Conservation (phyloP, 2,888 invertebrate species). For the Lasioglossum malachurum region DNA sequence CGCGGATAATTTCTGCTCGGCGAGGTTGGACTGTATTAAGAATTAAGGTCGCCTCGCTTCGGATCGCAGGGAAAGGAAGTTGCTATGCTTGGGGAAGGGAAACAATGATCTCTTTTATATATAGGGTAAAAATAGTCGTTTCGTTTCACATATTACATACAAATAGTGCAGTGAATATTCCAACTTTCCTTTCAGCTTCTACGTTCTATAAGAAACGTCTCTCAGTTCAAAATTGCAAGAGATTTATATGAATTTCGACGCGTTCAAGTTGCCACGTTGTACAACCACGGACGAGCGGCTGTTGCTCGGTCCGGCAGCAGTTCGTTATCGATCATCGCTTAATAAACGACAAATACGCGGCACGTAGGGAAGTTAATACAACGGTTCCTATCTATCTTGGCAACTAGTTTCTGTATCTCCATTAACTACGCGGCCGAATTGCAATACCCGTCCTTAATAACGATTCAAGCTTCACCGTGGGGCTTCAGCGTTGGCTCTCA, state of each 20-base stretch:
- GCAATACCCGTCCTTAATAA: slow-evolving; percentile 54
- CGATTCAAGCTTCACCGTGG: slow-evolving; percentile 16
- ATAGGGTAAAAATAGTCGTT: too few species aligned
- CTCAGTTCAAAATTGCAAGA: not conserved
- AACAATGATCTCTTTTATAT: too few species aligned
- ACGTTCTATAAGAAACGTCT: too few species aligned
- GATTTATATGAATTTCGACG: not conserved
- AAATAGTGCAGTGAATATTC: not conserved
- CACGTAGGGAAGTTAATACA: slow-evolving; percentile 60
- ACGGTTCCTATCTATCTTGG: slow-evolving; percentile 59
- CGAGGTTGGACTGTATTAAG: too few species aligned
- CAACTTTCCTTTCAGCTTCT: not conserved
- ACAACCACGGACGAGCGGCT: not conserved
- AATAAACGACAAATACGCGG: slow-evolving; percentile 67
- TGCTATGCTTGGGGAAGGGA: too few species aligned
- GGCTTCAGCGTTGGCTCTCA: not conserved
- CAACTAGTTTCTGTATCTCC: slow-evolving; percentile 64
- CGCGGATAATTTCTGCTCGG: not conserved
- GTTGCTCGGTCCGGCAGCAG: not conserved
- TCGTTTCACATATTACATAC: too few species aligned
- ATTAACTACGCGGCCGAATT: slow-evolving; percentile 51
- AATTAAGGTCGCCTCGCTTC: too few species aligned
- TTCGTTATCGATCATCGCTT: slow-evolving; percentile 46
- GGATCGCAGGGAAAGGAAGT: too few species aligned
- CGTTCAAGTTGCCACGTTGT: not conserved